phyloP scores from a whole-genome alignment of 1,140 invertebrate genomes.

The Charaxes varanes region DNA sequence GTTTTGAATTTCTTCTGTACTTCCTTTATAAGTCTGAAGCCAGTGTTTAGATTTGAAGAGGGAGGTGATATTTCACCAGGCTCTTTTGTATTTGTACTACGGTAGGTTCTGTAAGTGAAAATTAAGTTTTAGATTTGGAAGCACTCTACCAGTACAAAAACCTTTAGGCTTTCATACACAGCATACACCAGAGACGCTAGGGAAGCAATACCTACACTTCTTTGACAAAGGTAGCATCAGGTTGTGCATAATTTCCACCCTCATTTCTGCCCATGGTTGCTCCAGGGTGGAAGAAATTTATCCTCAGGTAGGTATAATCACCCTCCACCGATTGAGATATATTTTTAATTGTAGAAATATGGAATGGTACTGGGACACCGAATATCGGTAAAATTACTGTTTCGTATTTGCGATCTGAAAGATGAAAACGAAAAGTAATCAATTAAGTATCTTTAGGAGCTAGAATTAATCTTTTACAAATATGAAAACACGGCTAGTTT shows the following conservation, averaged over 20 bases:
- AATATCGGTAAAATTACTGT: slow-evolving; percentile 97
- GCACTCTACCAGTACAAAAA: too few relatives aligned
- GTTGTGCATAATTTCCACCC: slow-evolving; percentile 91
- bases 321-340: slow-evolving; percentile 99
- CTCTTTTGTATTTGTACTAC: slow-evolving; percentile 98
- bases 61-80: slow-evolving; percentile 96
- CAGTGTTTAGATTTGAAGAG: slow-evolving; percentile 96
- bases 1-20: slow-evolving; percentile 99
- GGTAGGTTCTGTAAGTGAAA: slow-evolving; percentile 86
- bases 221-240: slow-evolving; percentile 97
- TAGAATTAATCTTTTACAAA: too few relatives aligned
- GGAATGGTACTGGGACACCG: slow-evolving; percentile 96
- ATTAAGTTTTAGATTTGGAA: too few relatives aligned
- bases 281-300: slow-evolving; percentile 99
- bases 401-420: slow-evolving; percentile 96
- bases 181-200: too few relatives aligned
- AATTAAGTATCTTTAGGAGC: neutral
- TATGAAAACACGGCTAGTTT: too few relatives aligned
- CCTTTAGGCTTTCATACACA: too few relatives aligned
- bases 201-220: slow-evolving; percentile 98
- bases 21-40: slow-evolving; percentile 98
- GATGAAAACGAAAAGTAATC: neutral
- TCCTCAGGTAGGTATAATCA: slow-evolving; percentile 98
- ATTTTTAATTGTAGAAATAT: slow-evolving; percentile 99
- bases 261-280: slow-evolving; percentile 95